Evolutionary conservation across 2,797 vertebrate species (phyloP).

Genomic region (Sebastes cheni): DNA sequence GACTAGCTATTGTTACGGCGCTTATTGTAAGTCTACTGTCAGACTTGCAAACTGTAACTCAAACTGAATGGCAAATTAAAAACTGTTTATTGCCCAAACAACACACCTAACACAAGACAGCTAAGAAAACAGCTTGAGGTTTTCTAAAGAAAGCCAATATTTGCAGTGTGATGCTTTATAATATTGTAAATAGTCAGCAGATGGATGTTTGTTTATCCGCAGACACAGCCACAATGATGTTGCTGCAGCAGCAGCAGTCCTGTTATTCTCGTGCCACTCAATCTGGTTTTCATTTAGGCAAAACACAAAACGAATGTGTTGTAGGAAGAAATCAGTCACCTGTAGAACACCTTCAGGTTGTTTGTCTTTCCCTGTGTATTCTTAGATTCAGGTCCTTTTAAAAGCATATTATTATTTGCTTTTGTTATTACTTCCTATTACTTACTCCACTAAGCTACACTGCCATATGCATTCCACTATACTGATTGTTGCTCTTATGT

Average conservation of each 20-base stretch:
- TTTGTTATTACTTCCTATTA: neutral
- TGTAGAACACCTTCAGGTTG: neutral
- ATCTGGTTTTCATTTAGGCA: constrained; percentile 1
- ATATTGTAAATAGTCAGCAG: neutral
- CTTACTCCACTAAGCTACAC: too few relatives aligned
- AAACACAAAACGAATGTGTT: neutral
- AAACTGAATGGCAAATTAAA: neutral
- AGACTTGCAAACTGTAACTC: neutral
- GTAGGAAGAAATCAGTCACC: neutral
- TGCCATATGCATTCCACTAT: neutral
- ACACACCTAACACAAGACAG: neutral
- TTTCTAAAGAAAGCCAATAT: constrained; percentile 4
- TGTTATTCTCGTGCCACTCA: neutral
- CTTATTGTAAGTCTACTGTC: neutral
- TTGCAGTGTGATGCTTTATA: neutral
- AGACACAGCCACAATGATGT: neutral
- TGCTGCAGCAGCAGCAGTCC: neutral
- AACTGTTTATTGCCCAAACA: neutral
- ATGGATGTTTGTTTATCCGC: neutral
- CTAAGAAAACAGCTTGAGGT: neutral
- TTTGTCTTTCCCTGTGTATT: neutral
- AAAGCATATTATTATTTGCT: neutral
- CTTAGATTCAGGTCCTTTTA: neutral
- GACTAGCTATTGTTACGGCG: neutral
- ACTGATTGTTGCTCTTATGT: neutral